A percentile compares a stretch with the other conserved stretches of the same genome.
phyloP scores from a whole-genome alignment of 92 coral and sea anemone genomes.

The Chrysogorgia sp. region DNA sequence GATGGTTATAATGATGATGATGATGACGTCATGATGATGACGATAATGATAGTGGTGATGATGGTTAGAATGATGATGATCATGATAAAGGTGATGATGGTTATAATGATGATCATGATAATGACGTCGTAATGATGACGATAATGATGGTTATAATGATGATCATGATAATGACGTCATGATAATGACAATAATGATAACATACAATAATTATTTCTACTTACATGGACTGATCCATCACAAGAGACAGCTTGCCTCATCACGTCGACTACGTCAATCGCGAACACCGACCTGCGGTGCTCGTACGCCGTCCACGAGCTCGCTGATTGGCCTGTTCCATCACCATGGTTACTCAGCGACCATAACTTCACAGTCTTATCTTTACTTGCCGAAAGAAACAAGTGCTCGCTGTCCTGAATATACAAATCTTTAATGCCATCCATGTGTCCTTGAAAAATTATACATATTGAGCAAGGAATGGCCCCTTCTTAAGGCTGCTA shows the following conservation, averaged over 20 bases:
- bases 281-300: constrained; percentile 88
- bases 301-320: constrained; percentile 93
- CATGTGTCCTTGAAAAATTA: constrained; percentile 76
- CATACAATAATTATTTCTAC: background rate
- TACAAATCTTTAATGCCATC: constrained; percentile 84
- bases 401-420: constrained; percentile 94
- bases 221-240: constrained; percentile 91
- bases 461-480: background rate
- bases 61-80: too few relatives aligned
- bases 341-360: constrained; percentile 99
- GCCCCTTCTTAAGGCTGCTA: background rate
- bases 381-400: constrained; percentile 89
- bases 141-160: too few relatives aligned
- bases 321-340: constrained; percentile 98
- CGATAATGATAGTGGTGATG: too few relatives aligned
- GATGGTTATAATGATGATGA: too few relatives aligned
- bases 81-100: too few relatives aligned
- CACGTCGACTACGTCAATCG: constrained; percentile 85
- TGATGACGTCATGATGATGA: too few relatives aligned
- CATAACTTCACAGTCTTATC: constrained; percentile 97
- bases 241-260: constrained; percentile 90
- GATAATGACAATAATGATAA: background rate
- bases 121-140: too few relatives aligned
- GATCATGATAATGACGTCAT: too few relatives aligned
- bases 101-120: too few relatives aligned